These are phyloP conservation scores for Drosophila grimshawi DNA, from an alignment of 1,140 invertebrate species.

Conservation along the genomic window DNA sequence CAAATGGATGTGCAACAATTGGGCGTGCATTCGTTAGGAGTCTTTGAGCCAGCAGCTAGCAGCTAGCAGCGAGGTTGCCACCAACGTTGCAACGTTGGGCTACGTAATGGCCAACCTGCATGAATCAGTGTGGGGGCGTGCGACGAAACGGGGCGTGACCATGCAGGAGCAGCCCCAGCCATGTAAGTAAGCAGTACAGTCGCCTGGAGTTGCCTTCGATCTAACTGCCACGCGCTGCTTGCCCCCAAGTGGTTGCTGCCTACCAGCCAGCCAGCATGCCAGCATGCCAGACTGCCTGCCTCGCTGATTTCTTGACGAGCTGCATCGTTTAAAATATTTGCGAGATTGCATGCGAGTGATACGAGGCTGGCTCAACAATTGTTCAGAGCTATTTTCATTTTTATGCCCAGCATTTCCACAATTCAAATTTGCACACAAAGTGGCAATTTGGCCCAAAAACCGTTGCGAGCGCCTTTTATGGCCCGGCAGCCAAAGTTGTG, in stretches of 20 bases:
- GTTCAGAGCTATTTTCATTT: slow-evolving; percentile 60
- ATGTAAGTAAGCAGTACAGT: slow-evolving; percentile 1
- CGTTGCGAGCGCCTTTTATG: slow-evolving; percentile 79
- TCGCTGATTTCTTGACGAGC: slow-evolving; percentile 61
- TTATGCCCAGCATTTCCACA: slow-evolving; percentile 73
- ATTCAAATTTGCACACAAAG: slow-evolving; percentile 82
- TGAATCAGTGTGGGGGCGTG: slow-evolving; percentile 57
- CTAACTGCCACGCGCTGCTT: slow-evolving; percentile 28
- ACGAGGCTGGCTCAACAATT: slow-evolving; percentile 58
- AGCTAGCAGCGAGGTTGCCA: slow-evolving; percentile 52
- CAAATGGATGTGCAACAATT: slow-evolving; percentile 84
- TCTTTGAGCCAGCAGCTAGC: slow-evolving; percentile 11
- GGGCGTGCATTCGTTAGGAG: slow-evolving; percentile 81
- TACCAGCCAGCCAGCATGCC: background rate
- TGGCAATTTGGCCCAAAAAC: slow-evolving; percentile 79
- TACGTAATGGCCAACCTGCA: slow-evolving; percentile 41
- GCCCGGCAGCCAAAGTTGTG: slow-evolving; percentile 9
- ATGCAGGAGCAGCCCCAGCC: slow-evolving; percentile 3
- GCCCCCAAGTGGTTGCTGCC: slow-evolving; percentile 15
- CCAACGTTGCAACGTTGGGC: slow-evolving; percentile 61
- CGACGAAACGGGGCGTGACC: slow-evolving; percentile 43
- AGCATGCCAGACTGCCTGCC: slow-evolving; percentile 1
- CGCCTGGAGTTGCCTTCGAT: background rate
- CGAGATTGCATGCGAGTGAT: slow-evolving; percentile 71
- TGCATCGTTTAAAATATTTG: slow-evolving; percentile 67